Conservation (phyloP, 2,113 vertebrate species). For the Octodon degus region DNA sequence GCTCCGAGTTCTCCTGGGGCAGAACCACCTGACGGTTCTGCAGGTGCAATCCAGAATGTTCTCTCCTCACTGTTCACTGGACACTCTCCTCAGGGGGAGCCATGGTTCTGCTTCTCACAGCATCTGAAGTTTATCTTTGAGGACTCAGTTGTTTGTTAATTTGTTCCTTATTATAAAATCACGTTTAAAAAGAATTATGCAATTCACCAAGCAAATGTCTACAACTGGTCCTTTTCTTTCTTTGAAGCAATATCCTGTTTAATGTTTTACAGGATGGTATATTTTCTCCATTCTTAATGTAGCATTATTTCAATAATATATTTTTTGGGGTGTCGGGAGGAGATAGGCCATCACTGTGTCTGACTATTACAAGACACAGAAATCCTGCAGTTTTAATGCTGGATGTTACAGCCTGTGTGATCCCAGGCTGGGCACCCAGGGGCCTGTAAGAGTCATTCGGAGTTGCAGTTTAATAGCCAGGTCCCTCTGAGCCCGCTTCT, state of each 20-base stretch:
- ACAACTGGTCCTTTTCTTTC: conserved; percentile 35
- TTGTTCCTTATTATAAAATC: conserved; percentile 54
- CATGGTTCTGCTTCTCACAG: neutral
- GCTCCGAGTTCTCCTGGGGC: neutral
- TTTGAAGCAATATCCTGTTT: conserved; percentile 43
- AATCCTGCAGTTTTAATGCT: conserved; percentile 23
- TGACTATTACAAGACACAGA: conserved; percentile 62
- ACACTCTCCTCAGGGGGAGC: neutral
- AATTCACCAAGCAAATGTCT: conserved; percentile 58
- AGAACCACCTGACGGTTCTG: neutral
- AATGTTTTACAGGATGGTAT: conserved; percentile 50
- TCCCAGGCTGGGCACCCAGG: neutral
- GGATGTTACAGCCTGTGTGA: neutral
- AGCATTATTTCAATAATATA: conserved; percentile 66
- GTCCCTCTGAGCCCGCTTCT: neutral
- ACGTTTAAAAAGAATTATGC: conserved; percentile 46
- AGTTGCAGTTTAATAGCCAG: neutral
- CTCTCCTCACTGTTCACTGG: neutral
- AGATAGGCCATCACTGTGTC: neutral
- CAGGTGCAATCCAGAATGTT: neutral
- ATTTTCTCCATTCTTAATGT: conserved; percentile 53
- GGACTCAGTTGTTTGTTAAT: conserved; percentile 46
- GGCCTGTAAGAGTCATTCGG: neutral
- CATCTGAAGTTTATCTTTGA: conserved; percentile 2
- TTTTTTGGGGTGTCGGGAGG: conserved; percentile 49